Evolutionary conservation across 2,888 invertebrate genomes (phyloP).

Genomic region (Suillia variegata): DNA sequence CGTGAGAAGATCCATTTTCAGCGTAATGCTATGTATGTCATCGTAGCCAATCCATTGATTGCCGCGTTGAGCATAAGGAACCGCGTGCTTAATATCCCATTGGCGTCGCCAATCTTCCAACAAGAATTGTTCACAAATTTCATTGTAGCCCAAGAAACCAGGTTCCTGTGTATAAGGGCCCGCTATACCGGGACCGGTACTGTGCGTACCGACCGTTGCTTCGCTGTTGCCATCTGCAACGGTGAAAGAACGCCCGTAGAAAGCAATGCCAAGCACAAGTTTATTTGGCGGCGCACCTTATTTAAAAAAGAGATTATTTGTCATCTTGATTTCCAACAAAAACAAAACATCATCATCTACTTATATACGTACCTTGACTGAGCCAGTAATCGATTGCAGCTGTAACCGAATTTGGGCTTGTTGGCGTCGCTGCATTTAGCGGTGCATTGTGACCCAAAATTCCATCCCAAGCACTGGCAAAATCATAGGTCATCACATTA

Average conservation of each 20-base stretch:
- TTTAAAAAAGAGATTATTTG: neutral
- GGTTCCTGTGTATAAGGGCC: slow-evolving; percentile 6
- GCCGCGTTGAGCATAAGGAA: neutral
- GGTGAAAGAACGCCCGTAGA: slow-evolving; percentile 79
- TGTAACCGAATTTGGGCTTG: slow-evolving; percentile 79
- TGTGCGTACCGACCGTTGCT: neutral
- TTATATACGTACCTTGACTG: slow-evolving; percentile 69
- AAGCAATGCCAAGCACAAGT: slow-evolving; percentile 83
- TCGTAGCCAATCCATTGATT: slow-evolving; percentile 12
- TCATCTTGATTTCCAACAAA: too few species aligned
- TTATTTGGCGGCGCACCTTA: slow-evolving; percentile 70
- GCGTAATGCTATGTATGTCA: neutral
- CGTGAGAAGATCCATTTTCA: neutral
- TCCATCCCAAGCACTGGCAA: slow-evolving; percentile 39
- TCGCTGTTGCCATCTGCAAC: neutral
- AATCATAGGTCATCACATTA: slow-evolving; percentile 44
- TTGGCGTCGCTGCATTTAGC: slow-evolving; percentile 44
- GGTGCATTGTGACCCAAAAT: slow-evolving; percentile 39
- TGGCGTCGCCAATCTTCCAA: neutral
- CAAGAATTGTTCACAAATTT: slow-evolving; percentile 1
- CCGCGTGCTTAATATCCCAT: neutral
- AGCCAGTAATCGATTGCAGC: slow-evolving; percentile 87
- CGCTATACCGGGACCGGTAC: neutral
- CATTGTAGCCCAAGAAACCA: slow-evolving; percentile 11
- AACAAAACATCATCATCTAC: neutral